Conservation (phyloP, 1,140 invertebrate species). For the Palaemon carinicauda region DNA sequence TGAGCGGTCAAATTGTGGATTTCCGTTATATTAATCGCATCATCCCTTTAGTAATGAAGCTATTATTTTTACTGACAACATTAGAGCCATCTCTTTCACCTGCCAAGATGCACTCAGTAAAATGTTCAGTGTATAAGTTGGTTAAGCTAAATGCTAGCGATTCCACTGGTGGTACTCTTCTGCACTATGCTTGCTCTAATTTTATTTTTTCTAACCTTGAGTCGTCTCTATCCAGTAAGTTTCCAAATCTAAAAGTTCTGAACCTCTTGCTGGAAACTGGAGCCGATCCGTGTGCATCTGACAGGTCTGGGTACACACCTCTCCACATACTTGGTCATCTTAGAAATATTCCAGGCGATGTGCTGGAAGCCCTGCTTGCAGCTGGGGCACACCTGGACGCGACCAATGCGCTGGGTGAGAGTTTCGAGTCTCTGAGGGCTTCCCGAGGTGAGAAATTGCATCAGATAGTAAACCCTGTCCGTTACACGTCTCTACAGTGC, state of each 20-base stretch:
- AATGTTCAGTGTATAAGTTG: conserved; percentile 70
- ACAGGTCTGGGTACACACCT: conserved; percentile 82
- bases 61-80: conserved; percentile 78
- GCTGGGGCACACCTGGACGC: conserved; percentile 86
- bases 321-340: conserved; percentile 78
- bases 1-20: conserved; percentile 70
- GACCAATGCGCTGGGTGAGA: conserved; percentile 80
- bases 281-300: conserved; percentile 78
- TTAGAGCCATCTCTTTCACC: conserved; percentile 62
- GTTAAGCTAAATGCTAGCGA: conserved; percentile 79
- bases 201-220: conserved; percentile 68
- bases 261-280: conserved; percentile 83
- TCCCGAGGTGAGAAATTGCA: conserved; percentile 69
- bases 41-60: conserved; percentile 84
- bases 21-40: conserved; percentile 82
- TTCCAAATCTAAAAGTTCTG: conserved; percentile 78
- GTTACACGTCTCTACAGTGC: conserved; percentile 81
- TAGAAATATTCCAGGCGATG: conserved; percentile 69
- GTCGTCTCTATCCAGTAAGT: conserved; percentile 78
- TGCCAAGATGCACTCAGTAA: conserved; percentile 48
- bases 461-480: conserved; percentile 78
- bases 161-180: conserved; percentile 76
- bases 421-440: conserved; percentile 75
- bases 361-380: conserved; percentile 76
- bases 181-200: conserved; percentile 82